A percentile compares a stretch with the other conserved stretches of the same genome.
phyloP scores from a whole-genome alignment of 2,797 vertebrate species.

The Oreonectes daqikongensis region DNA sequence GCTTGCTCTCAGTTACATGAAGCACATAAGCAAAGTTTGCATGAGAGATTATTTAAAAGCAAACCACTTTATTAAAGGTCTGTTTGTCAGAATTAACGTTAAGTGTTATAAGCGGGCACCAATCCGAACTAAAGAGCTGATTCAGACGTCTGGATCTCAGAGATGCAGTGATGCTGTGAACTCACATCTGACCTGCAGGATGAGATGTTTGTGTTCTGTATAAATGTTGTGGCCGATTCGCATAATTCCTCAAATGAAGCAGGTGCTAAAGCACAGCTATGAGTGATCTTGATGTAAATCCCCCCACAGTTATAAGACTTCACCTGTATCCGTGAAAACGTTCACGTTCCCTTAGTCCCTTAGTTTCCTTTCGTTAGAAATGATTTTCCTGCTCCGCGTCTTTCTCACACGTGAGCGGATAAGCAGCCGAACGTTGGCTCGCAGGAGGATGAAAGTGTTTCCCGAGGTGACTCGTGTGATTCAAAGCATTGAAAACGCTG shows the following conservation, averaged over 20 bases:
- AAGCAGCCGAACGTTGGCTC: slow-evolving; percentile 1
- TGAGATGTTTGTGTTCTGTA: neutral
- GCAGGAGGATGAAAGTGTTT: slow-evolving; percentile 38
- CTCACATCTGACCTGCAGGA: too few relatives aligned
- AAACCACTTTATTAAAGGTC: too few relatives aligned
- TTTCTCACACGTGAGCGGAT: slow-evolving; percentile 9
- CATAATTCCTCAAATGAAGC: neutral
- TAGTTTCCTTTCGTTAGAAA: slow-evolving; percentile 1
- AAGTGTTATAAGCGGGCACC: too few relatives aligned
- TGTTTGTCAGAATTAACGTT: too few relatives aligned
- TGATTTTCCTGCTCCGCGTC: neutral
- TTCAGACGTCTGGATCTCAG: too few relatives aligned
- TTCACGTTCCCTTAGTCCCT: slow-evolving; percentile 4
- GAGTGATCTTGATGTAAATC: neutral
- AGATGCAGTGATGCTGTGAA: neutral
- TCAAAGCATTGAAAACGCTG: slow-evolving; percentile 31
- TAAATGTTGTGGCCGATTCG: neutral
- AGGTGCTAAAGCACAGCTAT: neutral
- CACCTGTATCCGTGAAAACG: slow-evolving; percentile 28
- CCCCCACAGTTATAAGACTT: neutral
- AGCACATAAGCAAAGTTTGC: too few relatives aligned
- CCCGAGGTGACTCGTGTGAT: slow-evolving; percentile 16
- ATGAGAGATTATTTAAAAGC: too few relatives aligned
- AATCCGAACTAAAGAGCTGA: too few relatives aligned
- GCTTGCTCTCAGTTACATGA: too few relatives aligned